Evolutionary conservation across 2,888 invertebrate species (phyloP).

Genomic region (Parelbella ahira): DNA sequence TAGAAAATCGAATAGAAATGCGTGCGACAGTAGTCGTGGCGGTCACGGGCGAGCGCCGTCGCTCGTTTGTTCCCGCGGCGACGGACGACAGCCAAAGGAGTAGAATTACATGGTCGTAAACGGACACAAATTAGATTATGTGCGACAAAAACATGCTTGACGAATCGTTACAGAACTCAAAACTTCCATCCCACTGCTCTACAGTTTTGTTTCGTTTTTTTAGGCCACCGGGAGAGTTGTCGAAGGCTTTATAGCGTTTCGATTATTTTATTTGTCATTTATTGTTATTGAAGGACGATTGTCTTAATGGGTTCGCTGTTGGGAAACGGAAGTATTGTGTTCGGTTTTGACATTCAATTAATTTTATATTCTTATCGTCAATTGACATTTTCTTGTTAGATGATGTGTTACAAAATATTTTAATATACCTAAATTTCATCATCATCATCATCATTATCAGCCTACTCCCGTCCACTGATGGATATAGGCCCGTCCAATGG

Average conservation of each 20-base stretch:
- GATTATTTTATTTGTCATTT: slow-evolving; percentile 17
- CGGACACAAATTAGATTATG: slow-evolving; percentile 35
- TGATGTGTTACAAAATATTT: too few relatives aligned
- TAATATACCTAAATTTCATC: too few relatives aligned
- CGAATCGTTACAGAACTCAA: slow-evolving; percentile 18
- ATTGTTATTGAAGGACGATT: slow-evolving; percentile 13
- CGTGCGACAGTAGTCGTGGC: slow-evolving; percentile 24
- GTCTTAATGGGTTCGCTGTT: slow-evolving; percentile 6
- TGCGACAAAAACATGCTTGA: slow-evolving; percentile 22
- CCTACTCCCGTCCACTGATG: too few relatives aligned
- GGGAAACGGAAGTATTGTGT: too few relatives aligned
- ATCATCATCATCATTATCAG: too few relatives aligned
- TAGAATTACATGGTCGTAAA: slow-evolving; percentile 32
- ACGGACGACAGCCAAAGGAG: slow-evolving; percentile 12
- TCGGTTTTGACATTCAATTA: too few relatives aligned
- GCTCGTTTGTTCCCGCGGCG: not conserved
- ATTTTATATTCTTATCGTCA: too few relatives aligned
- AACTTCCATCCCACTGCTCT: slow-evolving; percentile 12
- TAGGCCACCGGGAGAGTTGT: slow-evolving; percentile 13
- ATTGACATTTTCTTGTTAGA: too few relatives aligned
- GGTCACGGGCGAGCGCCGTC: slow-evolving; percentile 18
- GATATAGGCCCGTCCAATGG: too few relatives aligned
- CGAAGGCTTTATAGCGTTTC: slow-evolving; percentile 1
- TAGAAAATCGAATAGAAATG: slow-evolving; percentile 16
- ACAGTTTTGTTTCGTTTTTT: slow-evolving; percentile 10